phyloP scores from a whole-genome alignment of 2,113 vertebrate genomes.

The Nothobranchius furzeri region DNA sequence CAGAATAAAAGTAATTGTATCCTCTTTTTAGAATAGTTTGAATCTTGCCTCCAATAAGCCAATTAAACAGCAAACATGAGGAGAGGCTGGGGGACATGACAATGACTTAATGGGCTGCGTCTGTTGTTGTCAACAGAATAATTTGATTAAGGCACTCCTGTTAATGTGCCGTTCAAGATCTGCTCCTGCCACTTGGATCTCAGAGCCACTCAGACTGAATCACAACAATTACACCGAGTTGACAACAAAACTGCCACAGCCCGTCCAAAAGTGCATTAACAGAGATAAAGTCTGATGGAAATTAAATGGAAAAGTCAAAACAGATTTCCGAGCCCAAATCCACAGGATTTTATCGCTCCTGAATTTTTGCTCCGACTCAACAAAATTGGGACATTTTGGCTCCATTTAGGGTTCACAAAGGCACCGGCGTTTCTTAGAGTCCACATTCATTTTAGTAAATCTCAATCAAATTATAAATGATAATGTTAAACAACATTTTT shows the following conservation, averaged over 20 bases:
- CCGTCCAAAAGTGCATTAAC: slow-evolving; percentile 47
- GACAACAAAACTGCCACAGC: slow-evolving; percentile 45
- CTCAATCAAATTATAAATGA: slow-evolving; percentile 26
- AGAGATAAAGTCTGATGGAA: slow-evolving; percentile 21
- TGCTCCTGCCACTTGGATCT: slow-evolving; percentile 45
- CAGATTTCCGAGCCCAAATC: slow-evolving; percentile 18
- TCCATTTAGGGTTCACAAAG: slow-evolving; percentile 19
- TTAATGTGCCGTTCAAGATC: slow-evolving; percentile 66
- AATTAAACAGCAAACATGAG: slow-evolving; percentile 68
- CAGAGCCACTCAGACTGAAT: slow-evolving; percentile 44
- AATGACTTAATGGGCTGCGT: slow-evolving; percentile 61
- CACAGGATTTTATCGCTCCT: slow-evolving; percentile 8
- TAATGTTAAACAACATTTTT: slow-evolving; percentile 16
- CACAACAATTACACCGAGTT: slow-evolving; percentile 45
- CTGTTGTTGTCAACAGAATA: slow-evolving; percentile 61
- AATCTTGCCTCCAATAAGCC: slow-evolving; percentile 61
- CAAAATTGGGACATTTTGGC: slow-evolving; percentile 28
- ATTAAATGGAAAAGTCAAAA: slow-evolving; percentile 42
- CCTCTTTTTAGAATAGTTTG: slow-evolving; percentile 58
- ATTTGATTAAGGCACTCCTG: slow-evolving; percentile 72
- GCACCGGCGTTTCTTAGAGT: slow-evolving; percentile 11
- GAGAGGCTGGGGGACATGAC: slow-evolving; percentile 55
- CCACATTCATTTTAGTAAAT: slow-evolving; percentile 17
- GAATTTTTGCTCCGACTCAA: slow-evolving; percentile 30
- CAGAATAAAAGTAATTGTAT: slow-evolving; percentile 64